Evolutionary conservation across 1,140 invertebrate species (phyloP), one percentile per base, ranked within the genome.

Genomic region (Macrostomum lignano): DNA sequence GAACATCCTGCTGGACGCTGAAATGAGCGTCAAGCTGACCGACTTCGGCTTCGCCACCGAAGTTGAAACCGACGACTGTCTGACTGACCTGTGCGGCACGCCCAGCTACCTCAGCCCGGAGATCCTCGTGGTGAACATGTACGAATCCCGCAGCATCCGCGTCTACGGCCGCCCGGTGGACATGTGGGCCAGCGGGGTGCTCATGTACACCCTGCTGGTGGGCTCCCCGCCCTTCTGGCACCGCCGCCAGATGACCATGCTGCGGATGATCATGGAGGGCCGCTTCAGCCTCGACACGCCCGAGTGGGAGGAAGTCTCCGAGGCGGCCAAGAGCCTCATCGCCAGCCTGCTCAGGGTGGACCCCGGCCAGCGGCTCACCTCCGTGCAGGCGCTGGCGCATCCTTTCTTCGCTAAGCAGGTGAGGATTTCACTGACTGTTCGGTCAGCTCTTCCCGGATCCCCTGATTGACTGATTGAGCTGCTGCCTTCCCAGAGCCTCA

Each of bases 191-290:
- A 88, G 84, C 61, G 86, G 86, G 41, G 86, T 96, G 25, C 88
- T 96, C 42, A 88, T 94, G 79, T 94, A 82, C 51, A 93, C 86
- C 22, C 60, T 94, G 65, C 58, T 96, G 36, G 82, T 91, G 33
- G 91, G 88, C 4, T 93, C 81, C 58, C 88, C 88, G 26, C 91
- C 91, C n/a, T 98, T 98, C 63, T 98, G 86, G 81, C 84, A 98
- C 60, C 67, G 86, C 15, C 93, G 93, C 55, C 86, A 94, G 65
- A 84, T 93, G 72, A 67, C 88, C 17, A 96, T 96, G 86, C 60
- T 96, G 42, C 62, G 88, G 34, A 82, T 88, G 58, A 94, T 96
- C 40, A 94, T 96, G 81, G 81, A 94, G 59, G 86, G 84, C 44
- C 82, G 81, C 55, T 65, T 61, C 42, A 11, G 7, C 5, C 88